Evolutionary conservation across 2,888 invertebrate genomes (phyloP), one percentile per base, ranked within the genome.

Genomic region (Scaptomyza polygonia): DNA sequence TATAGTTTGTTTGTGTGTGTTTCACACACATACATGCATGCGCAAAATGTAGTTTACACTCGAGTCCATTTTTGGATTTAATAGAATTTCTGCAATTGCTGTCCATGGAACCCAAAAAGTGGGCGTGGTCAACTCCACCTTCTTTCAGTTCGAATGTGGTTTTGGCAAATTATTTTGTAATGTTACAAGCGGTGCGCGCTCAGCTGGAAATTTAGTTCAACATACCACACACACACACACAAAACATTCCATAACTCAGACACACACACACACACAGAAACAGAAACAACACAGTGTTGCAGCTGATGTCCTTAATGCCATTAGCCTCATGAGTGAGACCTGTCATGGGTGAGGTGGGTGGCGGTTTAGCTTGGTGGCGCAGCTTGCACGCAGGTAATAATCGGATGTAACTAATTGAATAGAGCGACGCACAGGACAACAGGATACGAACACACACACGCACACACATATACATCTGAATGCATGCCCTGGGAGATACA

Each of bases 321-420:
- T 72, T 72, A 70, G 67, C 77, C 67, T 65, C 68, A 68, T 36
- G 54, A 79, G 51, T 43, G 54, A 39, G 47, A 29, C 25, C 49
- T 43, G 42, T 21, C 21, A 34, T 14, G 34, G n/a, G 34, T 14
- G n/a, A 14, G 36, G 25, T 25, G 6, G 40, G 25, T 25, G 12
- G 29, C 34, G 16, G 43, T 47, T 51, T 39, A 25, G 39, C 40
- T n/a, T 30, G 58, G 34, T 49, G 52, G 58, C 30, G 43, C 42
- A 54, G 43, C 48, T 68, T 64, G 59, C 62, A 72, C 80, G 77
- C 88, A 84, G 84, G 84, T 84, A 84, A 84, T 84, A 84, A 84
- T 86, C 88, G 86, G 88, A 84, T 84, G 86, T 83, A 72, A 77
- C 84, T 84, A 84, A 84, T 84, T 84, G 84, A 84, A 84, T 84